Conservation (phyloP, 2,888 invertebrate species). For the Diarsia dahlii region DNA sequence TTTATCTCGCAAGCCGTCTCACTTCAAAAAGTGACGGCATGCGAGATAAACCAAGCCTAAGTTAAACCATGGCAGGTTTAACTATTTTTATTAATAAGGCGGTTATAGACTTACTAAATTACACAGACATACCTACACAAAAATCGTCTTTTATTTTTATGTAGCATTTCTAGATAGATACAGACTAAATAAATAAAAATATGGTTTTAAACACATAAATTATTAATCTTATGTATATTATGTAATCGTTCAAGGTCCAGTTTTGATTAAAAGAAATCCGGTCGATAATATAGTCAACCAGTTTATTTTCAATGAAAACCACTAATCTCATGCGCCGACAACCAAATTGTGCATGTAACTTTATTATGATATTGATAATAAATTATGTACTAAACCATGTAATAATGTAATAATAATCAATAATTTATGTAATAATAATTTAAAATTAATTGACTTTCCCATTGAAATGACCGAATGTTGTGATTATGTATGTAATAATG, state of each 20-base stretch:
- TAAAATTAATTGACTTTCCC: no score
- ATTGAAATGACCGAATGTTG: no score
- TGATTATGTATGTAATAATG: no score
- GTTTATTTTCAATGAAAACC: conserved; percentile 6
- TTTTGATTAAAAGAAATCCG: not conserved
- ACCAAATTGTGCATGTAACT: not conserved
- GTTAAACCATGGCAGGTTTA: no score
- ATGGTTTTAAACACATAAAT: not conserved
- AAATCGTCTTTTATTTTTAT: not conserved
- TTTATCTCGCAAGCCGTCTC: no score
- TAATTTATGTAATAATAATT: no score
- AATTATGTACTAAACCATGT: no score
- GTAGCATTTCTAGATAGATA: not conserved
- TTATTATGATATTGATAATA: not conserved
- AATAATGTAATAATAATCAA: no score
- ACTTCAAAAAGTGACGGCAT: no score
- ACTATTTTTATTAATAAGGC: no score
- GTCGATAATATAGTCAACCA: not conserved
- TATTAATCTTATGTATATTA: not conserved
- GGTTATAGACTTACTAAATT: not conserved
- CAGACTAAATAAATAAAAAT: not conserved
- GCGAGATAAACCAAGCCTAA: no score
- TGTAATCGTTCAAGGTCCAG: conserved; percentile 1
- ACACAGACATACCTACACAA: not conserved
- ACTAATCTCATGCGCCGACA: not conserved